phyloP scores from a whole-genome alignment of 1,140 invertebrate genomes.

The Nebria ingens region DNA sequence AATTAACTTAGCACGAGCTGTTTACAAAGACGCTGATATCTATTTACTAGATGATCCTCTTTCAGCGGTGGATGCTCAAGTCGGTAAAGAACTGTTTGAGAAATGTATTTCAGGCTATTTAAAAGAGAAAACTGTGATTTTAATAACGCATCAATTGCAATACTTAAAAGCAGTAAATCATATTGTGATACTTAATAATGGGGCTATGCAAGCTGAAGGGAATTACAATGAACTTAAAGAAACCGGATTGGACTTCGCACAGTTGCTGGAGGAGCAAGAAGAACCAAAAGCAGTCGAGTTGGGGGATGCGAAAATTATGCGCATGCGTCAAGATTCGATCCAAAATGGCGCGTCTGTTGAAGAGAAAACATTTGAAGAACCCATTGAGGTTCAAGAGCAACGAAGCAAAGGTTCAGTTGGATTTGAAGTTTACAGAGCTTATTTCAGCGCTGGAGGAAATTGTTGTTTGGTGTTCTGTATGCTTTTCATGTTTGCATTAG shows the following conservation, averaged over 20 bases:
- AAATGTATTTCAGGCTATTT: no score
- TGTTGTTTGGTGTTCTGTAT: constrained; percentile 46
- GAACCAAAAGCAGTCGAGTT: constrained; percentile 31
- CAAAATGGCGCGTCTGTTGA: constrained; percentile 24
- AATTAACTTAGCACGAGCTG: no score
- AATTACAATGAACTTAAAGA: constrained; percentile 32
- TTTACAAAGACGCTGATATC: constrained; percentile 70
- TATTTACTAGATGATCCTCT: constrained; percentile 78
- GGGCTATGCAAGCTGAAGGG: constrained; percentile 36
- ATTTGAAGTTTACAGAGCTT: constrained; percentile 52
- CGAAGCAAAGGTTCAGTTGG: constrained; percentile 37
- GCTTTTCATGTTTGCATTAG: constrained; percentile 49
- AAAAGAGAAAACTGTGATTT: constrained; percentile 59
- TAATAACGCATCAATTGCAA: constrained; percentile 81
- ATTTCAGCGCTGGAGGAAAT: constrained; percentile 57
- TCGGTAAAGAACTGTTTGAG: no score
- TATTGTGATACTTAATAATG: constrained; percentile 68
- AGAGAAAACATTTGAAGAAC: constrained; percentile 21
- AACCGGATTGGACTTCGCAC: constrained; percentile 54
- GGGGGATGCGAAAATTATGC: not conserved
- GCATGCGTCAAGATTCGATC: constrained; percentile 21
- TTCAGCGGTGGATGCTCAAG: constrained; percentile 68
- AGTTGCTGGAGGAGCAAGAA: constrained; percentile 39
- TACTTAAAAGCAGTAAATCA: constrained; percentile 63
- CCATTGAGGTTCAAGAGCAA: constrained; percentile 37